phyloP scores from a whole-genome alignment of 2,113 vertebrate species.

The Ictalurus furcatus region DNA sequence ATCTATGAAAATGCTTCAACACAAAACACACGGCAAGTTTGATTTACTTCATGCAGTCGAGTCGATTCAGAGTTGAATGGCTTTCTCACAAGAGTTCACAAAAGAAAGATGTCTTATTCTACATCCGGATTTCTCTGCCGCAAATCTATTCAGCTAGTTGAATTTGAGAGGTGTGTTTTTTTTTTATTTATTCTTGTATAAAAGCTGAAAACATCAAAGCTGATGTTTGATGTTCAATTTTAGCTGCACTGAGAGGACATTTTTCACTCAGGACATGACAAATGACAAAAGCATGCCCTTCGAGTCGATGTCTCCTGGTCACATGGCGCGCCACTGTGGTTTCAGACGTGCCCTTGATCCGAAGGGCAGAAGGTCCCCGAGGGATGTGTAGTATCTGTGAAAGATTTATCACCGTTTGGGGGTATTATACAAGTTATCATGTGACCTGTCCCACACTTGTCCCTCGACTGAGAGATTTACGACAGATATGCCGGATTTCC shows the following conservation, averaged over 20 bases:
- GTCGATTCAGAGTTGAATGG: background rate
- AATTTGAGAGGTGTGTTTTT: background rate
- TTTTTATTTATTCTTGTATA: background rate
- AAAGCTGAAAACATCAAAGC: constrained; percentile 42
- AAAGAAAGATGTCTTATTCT: background rate
- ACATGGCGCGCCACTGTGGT: constrained; percentile 56
- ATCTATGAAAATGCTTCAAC: background rate
- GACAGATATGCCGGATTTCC: background rate
- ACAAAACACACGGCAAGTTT: background rate
- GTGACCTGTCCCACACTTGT: constrained; percentile 28
- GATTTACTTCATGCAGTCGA: background rate
- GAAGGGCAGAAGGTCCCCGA: constrained; percentile 60
- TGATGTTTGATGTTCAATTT: constrained; percentile 8
- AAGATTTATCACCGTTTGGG: constrained; percentile 65
- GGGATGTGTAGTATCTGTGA: constrained; percentile 60
- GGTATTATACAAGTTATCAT: constrained; percentile 34
- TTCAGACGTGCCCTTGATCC: constrained; percentile 59
- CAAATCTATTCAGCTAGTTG: background rate
- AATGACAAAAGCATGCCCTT: constrained; percentile 59
- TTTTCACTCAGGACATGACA: constrained; percentile 25
- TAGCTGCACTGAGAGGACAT: constrained; percentile 43
- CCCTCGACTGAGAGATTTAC: background rate
- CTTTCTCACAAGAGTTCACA: background rate
- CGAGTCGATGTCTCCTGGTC: constrained; percentile 61
- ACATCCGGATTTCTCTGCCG: background rate